A percentile compares a stretch with the other conserved stretches of the same genome.
Conservation (phyloP, 64 coral and sea anemone species). For the Hydrozoanthus tunicans region DNA sequence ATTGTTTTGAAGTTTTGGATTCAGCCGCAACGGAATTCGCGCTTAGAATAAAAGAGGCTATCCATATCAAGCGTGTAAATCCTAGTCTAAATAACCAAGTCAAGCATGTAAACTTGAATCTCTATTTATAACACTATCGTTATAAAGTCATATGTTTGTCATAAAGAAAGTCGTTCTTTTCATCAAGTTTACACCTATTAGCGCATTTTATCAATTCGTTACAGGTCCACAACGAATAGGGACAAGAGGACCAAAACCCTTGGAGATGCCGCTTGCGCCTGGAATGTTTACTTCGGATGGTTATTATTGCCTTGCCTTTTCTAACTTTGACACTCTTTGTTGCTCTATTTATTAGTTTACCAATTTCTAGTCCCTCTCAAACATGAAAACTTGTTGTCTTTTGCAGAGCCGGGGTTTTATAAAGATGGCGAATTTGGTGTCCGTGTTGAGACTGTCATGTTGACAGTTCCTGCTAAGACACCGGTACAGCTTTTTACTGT, state of each 20-base stretch:
- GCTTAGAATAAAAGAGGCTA: too few relatives aligned
- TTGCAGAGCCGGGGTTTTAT: slow-evolving; percentile 91
- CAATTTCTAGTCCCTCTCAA: background rate
- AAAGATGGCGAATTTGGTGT: slow-evolving; percentile 74
- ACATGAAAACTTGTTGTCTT: background rate
- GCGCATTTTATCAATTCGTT: background rate
- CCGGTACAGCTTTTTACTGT: slow-evolving; percentile 12
- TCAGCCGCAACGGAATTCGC: too few relatives aligned
- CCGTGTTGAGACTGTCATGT: slow-evolving; percentile 74
- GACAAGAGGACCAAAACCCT: slow-evolving; percentile 25
- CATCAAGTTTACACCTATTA: too few relatives aligned
- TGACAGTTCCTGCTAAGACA: slow-evolving; percentile 66
- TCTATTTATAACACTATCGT: too few relatives aligned
- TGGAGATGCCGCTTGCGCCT: slow-evolving; percentile 71
- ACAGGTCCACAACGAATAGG: slow-evolving; percentile 76
- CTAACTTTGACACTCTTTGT: background rate
- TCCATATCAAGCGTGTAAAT: too few relatives aligned
- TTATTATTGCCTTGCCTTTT: background rate
- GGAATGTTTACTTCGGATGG: slow-evolving; percentile 92
- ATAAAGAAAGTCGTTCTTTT: too few relatives aligned
- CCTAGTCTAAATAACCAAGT: too few relatives aligned
- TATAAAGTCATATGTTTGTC: too few relatives aligned
- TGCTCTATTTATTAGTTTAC: too few relatives aligned
- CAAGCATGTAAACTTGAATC: too few relatives aligned
- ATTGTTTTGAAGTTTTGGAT: too few relatives aligned